Evolutionary conservation across 1,140 invertebrate genomes (phyloP), one percentile per base, ranked within the genome.

Genomic region (Neodiprion virginianus): DNA sequence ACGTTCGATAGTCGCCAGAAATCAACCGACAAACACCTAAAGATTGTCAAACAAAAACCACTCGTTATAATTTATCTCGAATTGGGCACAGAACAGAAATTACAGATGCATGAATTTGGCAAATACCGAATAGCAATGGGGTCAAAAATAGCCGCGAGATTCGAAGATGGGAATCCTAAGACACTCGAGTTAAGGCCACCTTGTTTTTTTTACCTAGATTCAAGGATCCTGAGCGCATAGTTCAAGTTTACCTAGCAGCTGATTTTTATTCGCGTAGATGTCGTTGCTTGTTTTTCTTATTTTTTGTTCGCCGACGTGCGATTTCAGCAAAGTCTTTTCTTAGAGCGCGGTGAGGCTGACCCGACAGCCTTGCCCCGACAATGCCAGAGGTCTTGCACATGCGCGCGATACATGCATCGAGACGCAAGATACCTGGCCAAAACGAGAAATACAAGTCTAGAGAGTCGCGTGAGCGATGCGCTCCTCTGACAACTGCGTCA

Each of bases 401-500:
- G 28, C 28, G 28, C 53, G 8, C 53, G 0, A 14, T 40, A 40
- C 28, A 5, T 17, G n/a, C 53, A 61, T 61, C 53, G 11, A 17
- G 5, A 61, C n/a, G 53, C 8, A 17, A 61, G 53, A 61, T 17
- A 8, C 11, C 4, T 12, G 53, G 53, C 53, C 5, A 61, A 61
- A 61, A 61, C 53, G 53, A 61, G 53, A 61, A 14, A 61, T 61
- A 61, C 53, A 61, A 61, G 53, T 61, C 53, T 61, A 5, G n/a
- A 12, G 53, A 61, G 11, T 8, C 53, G 53, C 53, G 53, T 61
- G 8, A 61, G 53, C 53, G 53, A 61, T 61, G 53, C 53, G 11
- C n/a, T 17, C 11, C n/a, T 61, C 53, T 61, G 11, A 61, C 53
- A 12, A 61, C 53, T 61, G 53, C 53, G 53, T 61, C 53, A 61